These are phyloP conservation scores for Gonatopus flavifemur DNA, from an alignment of 1,140 invertebrate genomes.

Conservation along the genomic window DNA sequence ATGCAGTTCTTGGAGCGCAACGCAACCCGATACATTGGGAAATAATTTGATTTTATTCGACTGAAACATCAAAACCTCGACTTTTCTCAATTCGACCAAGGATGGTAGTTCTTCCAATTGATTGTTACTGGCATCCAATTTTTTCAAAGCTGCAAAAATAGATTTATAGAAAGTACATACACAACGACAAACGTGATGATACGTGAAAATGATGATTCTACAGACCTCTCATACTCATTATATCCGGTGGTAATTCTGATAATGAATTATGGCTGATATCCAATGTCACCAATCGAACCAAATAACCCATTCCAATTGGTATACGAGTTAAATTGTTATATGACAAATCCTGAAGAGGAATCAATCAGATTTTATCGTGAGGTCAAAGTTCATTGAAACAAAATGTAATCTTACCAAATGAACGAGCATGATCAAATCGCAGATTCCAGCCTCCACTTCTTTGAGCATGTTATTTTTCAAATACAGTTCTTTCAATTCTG, in stretches of 20 bases:
- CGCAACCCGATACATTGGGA: slow-evolving; percentile 70
- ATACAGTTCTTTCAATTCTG: slow-evolving; percentile 69
- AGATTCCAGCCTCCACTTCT: slow-evolving; percentile 65
- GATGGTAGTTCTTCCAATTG: slow-evolving; percentile 67
- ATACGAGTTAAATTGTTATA: slow-evolving; percentile 62
- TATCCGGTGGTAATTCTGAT: slow-evolving; percentile 60
- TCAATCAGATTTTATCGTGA: too few species aligned
- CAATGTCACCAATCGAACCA: slow-evolving; percentile 61
- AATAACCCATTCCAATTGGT: slow-evolving; percentile 63
- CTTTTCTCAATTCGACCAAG: slow-evolving; percentile 75
- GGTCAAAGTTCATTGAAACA: too few species aligned
- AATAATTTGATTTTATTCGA: slow-evolving; percentile 72
- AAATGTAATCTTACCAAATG: slow-evolving; percentile 60
- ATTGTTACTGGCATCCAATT: slow-evolving; percentile 65
- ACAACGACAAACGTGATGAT: neutral
- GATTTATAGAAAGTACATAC: slow-evolving; percentile 5
- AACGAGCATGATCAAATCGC: slow-evolving; percentile 75
- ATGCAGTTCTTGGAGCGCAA: slow-evolving; percentile 71
- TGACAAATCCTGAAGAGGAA: slow-evolving; percentile 62
- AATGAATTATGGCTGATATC: slow-evolving; percentile 65
- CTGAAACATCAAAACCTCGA: slow-evolving; percentile 78
- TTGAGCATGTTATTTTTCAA: slow-evolving; percentile 66
- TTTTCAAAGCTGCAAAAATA: slow-evolving; percentile 56
- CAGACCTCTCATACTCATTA: slow-evolving; percentile 61
- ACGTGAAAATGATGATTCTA: neutral